Conservation (phyloP, 2,888 invertebrate species). For the Crematogaster levior region DNA sequence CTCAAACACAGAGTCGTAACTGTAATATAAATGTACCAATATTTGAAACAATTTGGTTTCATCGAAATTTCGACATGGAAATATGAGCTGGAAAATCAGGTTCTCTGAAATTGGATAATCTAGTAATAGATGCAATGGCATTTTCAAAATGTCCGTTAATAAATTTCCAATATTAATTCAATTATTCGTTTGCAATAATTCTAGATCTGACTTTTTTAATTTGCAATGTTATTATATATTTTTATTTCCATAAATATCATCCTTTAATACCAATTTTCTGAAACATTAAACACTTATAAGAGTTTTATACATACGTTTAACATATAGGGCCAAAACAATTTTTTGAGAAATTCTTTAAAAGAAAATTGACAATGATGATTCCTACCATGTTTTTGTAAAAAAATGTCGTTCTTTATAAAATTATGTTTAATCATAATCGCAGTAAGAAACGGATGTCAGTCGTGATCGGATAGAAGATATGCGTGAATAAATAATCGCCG, state of each 20-base stretch:
- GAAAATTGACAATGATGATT: neutral
- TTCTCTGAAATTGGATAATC: constrained; percentile 19
- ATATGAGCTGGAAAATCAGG: constrained; percentile 27
- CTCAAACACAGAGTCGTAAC: neutral
- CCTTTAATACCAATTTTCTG: neutral
- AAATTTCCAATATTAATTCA: constrained; percentile 4
- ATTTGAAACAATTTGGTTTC: constrained; percentile 19
- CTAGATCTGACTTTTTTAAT: neutral
- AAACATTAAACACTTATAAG: neutral
- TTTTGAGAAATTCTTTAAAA: neutral
- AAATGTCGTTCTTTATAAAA: neutral
- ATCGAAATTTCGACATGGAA: constrained; percentile 22
- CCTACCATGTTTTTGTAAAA: neutral
- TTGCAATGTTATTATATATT: neutral
- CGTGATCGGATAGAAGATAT: constrained; percentile 2
- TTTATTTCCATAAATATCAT: neutral
- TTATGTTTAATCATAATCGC: neutral
- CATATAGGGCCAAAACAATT: neutral
- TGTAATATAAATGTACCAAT: neutral
- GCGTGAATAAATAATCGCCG: constrained; percentile 40
- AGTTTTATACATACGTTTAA: neutral
- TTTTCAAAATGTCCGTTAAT: constrained; percentile 28
- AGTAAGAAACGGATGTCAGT: constrained; percentile 1
- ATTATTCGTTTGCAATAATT: constrained; percentile 2
- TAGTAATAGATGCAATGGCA: neutral